These are phyloP conservation scores for Aphelenchoides bicaudatus DNA, from an alignment of 2,888 invertebrate genomes.

Conservation along the genomic window DNA sequence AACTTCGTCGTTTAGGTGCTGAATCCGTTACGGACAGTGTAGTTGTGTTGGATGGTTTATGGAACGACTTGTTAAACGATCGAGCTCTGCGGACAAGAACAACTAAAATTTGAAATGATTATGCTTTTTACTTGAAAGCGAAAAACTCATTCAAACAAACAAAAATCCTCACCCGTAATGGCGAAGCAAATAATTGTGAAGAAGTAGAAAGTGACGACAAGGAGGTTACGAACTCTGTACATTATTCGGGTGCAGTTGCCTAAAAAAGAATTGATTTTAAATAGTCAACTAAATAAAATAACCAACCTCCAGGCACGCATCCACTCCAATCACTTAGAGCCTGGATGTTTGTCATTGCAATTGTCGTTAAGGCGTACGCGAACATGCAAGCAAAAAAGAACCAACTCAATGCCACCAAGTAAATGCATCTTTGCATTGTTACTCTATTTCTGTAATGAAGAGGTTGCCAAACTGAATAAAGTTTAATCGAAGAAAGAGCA, in stretches of 20 bases:
- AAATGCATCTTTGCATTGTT: conserved; percentile 52
- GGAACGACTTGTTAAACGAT: conserved; percentile 24
- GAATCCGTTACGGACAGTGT: background rate
- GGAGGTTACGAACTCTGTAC: conserved; percentile 44
- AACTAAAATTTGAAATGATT: no score
- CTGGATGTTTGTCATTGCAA: conserved; percentile 50
- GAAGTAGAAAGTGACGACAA: conserved; percentile 42
- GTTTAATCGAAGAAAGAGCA: conserved; percentile 44
- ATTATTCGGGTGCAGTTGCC: no score
- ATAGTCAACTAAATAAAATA: no score
- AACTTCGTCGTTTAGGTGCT: background rate
- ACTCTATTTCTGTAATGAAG: conserved; percentile 53
- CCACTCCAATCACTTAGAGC: conserved; percentile 48
- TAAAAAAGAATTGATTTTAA: no score
- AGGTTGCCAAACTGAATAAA: conserved; percentile 53
- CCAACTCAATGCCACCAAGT: conserved; percentile 51
- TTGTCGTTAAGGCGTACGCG: conserved; percentile 43
- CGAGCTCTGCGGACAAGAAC: conserved; percentile 30
- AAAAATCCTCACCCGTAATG: conserved; percentile 40
- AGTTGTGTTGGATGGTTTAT: conserved; percentile 18
- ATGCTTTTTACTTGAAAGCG: no score
- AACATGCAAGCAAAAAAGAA: conserved; percentile 45
- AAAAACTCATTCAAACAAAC: no score
- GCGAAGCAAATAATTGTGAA: conserved; percentile 48
- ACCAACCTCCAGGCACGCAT: conserved; percentile 55